These are phyloP conservation scores for Aradophagus sp. DNA, from an alignment of 1,140 invertebrate genomes.

Conservation along the genomic window DNA sequence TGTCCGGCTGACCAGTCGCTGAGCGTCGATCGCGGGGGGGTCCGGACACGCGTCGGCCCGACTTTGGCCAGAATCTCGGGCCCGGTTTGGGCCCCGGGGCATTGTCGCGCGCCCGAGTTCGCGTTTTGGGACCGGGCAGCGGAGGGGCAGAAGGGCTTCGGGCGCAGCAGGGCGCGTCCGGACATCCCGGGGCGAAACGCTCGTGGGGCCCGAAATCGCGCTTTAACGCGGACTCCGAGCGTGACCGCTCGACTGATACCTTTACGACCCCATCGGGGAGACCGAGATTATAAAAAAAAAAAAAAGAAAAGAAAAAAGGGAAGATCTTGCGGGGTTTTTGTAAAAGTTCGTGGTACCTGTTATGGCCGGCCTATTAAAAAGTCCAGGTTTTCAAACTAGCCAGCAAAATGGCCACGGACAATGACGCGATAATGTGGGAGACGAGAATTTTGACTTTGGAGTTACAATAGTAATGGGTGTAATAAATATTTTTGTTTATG, in stretches of 20 bases:
- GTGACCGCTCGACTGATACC: conserved; percentile 59
- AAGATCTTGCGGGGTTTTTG: too few relatives aligned
- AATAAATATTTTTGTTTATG: too few relatives aligned
- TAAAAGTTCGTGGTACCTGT: too few relatives aligned
- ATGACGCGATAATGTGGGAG: too few relatives aligned
- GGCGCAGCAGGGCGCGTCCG: conserved; percentile 23
- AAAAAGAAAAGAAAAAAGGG: neutral
- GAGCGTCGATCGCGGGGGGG: conserved; percentile 22
- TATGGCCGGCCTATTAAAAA: too few relatives aligned
- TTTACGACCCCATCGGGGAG: conserved; percentile 43
- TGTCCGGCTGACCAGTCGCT: conserved; percentile 48
- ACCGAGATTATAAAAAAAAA: neutral
- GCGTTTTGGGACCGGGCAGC: conserved; percentile 21
- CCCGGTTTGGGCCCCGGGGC: neutral
- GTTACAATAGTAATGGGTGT: too few relatives aligned
- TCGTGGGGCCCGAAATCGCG: conserved; percentile 68
- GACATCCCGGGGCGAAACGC: conserved; percentile 56
- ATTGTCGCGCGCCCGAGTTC: conserved; percentile 54
- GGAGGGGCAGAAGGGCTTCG: conserved; percentile 14
- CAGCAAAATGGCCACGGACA: too few relatives aligned
- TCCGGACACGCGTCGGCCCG: conserved; percentile 52
- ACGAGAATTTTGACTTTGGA: too few relatives aligned
- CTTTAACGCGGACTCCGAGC: conserved; percentile 57
- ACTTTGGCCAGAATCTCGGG: conserved; percentile 45
- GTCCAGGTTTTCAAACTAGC: too few relatives aligned